phyloP scores from a whole-genome alignment of 1,140 invertebrate species.

The Hycleus cichorii region DNA sequence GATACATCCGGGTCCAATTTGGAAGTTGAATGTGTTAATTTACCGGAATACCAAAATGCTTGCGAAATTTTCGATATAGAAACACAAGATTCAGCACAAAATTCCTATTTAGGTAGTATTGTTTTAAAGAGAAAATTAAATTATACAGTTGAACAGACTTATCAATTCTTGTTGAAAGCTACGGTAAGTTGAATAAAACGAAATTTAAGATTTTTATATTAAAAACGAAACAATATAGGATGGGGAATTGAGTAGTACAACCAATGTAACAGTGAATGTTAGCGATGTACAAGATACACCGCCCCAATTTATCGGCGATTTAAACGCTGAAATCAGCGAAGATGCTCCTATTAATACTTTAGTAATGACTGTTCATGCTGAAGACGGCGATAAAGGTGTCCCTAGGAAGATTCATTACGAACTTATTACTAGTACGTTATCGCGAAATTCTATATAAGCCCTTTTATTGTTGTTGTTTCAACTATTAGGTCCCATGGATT shows the following conservation, averaged over 20 bases:
- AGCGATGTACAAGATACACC: conserved; percentile 76
- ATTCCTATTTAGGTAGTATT: conserved; percentile 31
- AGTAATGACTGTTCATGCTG: conserved; percentile 69
- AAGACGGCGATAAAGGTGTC: conserved; percentile 73
- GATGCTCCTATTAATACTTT: conserved; percentile 77
- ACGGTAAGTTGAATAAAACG: conserved; percentile 22
- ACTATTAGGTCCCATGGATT: conserved; percentile 72
- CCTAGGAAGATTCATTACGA: conserved; percentile 72
- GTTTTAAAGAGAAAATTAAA: conserved; percentile 31
- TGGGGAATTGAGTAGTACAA: conserved; percentile 63
- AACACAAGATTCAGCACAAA: conserved; percentile 23
- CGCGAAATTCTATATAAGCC: neutral
- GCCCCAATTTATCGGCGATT: conserved; percentile 71
- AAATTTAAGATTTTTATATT: neutral
- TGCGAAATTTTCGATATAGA: conserved; percentile 34
- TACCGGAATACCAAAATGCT: conserved; percentile 29
- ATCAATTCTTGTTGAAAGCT: conserved; percentile 33
- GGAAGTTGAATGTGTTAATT: conserved; percentile 61
- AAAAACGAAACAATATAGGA: conserved; percentile 49
- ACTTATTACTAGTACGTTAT: conserved; percentile 66
- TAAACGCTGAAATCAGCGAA: conserved; percentile 74
- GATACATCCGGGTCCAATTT: conserved; percentile 74
- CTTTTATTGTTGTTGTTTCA: neutral
- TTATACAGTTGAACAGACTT: conserved; percentile 25
- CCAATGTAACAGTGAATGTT: conserved; percentile 67